phyloP scores from a whole-genome alignment of 92 coral and sea anemone genomes.

The Zoanthus sociatus region DNA sequence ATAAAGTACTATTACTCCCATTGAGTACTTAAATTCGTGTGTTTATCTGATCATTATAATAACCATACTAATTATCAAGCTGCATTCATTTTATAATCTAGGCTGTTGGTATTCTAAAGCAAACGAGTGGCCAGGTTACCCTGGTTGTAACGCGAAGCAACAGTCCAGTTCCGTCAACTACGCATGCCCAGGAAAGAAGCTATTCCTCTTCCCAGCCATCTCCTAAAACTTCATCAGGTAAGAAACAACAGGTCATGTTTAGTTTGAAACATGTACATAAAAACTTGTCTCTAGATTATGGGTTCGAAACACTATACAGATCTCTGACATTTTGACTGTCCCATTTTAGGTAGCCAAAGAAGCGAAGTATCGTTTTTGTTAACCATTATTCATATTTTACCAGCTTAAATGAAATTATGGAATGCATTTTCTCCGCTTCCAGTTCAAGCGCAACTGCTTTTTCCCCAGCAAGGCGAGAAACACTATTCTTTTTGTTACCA shows the following conservation, averaged over 20 bases:
- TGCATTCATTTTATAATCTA: neutral
- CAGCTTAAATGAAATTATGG: no score
- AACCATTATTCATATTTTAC: no score
- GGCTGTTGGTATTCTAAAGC: conserved; percentile 87
- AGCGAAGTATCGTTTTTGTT: no score
- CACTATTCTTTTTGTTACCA: no score
- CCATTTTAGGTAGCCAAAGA: no score
- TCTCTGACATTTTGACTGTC: no score
- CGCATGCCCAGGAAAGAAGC: conserved; percentile 44
- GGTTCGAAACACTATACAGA: no score
- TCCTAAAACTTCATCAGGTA: conserved; percentile 18
- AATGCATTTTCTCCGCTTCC: neutral
- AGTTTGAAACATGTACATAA: neutral
- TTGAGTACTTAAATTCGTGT: neutral
- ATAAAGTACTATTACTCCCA: no score
- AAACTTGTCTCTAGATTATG: neutral
- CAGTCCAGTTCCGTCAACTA: conserved; percentile 40
- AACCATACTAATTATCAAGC: no score
- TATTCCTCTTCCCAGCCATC: conserved; percentile 23
- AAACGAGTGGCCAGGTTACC: conserved; percentile 80
- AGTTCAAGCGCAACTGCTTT: conserved; percentile 11
- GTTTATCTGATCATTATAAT: neutral
- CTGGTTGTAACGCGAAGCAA: conserved; percentile 86
- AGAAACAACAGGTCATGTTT: neutral
- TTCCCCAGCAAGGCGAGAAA: neutral